phyloP scores from a whole-genome alignment of 92 coral and sea anemone species.

The Zoanthus sociatus region DNA sequence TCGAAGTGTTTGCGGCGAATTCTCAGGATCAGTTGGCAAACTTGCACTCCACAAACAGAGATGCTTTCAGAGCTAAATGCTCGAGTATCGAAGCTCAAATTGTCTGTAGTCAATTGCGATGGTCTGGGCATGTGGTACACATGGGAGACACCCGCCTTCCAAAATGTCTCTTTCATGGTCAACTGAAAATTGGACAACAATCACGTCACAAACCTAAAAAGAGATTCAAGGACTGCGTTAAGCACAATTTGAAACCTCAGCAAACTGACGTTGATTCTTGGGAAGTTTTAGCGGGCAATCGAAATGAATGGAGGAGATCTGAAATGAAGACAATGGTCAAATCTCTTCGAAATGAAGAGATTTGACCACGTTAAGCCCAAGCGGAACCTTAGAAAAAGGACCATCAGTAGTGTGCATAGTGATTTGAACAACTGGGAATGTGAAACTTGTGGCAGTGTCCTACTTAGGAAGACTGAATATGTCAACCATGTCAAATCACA shows the following conservation, averaged over 20 bases:
- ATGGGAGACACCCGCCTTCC: conserved; percentile 20
- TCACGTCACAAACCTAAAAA: conserved; percentile 26
- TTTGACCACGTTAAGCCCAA: conserved; percentile 1
- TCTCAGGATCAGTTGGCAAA: too few relatives aligned
- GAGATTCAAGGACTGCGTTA: conserved; percentile 18
- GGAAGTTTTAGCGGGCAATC: conserved; percentile 38
- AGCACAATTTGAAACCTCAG: conserved; percentile 14
- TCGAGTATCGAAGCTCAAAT: conserved; percentile 23
- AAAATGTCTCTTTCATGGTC: conserved; percentile 15
- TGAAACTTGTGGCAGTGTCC: not conserved
- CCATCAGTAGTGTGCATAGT: conserved; percentile 13
- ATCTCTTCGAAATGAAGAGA: conserved; percentile 18
- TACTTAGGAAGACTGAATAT: not conserved
- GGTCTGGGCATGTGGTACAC: conserved; percentile 21
- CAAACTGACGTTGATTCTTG: conserved; percentile 2
- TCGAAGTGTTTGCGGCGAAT: too few relatives aligned
- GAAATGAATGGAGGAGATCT: conserved; percentile 29
- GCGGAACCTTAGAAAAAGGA: conserved; percentile 17
- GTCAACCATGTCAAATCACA: too few relatives aligned
- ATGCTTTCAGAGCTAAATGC: conserved; percentile 4
- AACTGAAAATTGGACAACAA: conserved; percentile 11
- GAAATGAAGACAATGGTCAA: not conserved
- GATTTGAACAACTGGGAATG: not conserved
- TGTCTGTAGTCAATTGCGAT: conserved; percentile 21
- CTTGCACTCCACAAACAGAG: too few relatives aligned